Conservation (phyloP, 2,797 vertebrate species). For the Phalanger gymnotis region DNA sequence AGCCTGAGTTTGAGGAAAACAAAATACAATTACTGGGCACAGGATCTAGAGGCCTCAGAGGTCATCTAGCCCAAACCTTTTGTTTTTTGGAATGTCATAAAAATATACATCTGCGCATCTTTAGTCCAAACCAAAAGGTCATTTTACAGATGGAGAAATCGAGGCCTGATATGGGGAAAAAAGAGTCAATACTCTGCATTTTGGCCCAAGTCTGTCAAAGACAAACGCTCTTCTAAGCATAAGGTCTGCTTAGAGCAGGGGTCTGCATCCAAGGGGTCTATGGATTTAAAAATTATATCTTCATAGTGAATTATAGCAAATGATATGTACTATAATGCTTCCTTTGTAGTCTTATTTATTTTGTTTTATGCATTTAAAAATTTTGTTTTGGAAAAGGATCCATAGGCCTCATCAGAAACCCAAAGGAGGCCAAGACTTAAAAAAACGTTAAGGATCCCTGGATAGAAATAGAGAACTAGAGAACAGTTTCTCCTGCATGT, state of each 20-base stretch:
- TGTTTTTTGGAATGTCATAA: background rate
- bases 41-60: background rate
- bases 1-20: background rate
- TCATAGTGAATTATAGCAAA: background rate
- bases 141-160: background rate
- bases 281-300: background rate
- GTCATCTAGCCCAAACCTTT: background rate
- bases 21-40: background rate
- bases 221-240: background rate
- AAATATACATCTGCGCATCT: background rate
- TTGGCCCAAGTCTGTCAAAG: background rate
- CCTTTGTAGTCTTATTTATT: background rate
- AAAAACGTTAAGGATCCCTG: background rate
- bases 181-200: background rate
- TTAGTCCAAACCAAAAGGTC: background rate
- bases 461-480: background rate
- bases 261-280: background rate
- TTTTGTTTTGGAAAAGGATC: background rate
- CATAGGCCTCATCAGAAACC: background rate
- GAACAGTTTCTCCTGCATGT: background rate
- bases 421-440: background rate
- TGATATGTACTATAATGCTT: background rate
- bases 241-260: background rate
- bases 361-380: background rate
- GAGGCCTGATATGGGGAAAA: background rate